Percentiles rank a stretch among this genome's conserved stretches.
Conservation (phyloP, 2,113 vertebrate species). For the Thymallus thymallus region DNA sequence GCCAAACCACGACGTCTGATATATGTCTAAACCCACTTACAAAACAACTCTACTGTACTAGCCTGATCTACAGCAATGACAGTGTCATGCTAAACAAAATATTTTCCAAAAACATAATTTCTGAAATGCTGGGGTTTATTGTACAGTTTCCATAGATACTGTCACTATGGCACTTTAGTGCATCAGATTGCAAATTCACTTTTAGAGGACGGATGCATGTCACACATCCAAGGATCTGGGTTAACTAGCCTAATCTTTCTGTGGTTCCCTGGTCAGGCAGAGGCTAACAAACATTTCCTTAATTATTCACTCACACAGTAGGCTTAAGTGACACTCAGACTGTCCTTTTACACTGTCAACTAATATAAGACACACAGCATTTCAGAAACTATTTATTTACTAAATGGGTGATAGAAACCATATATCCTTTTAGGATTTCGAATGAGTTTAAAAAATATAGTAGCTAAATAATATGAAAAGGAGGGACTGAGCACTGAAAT, state of each 20-base stretch:
- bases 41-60: constrained; percentile 33
- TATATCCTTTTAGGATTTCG: constrained; percentile 23
- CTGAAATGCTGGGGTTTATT: constrained; percentile 57
- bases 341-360: neutral
- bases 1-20: constrained; percentile 32
- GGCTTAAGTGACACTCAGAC: no score
- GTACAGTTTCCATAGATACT: no score
- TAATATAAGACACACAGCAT: constrained; percentile 31
- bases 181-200: no score
- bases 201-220: no score
- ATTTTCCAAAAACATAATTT: constrained; percentile 54
- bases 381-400: constrained; percentile 61
- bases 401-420: constrained; percentile 26
- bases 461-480: constrained; percentile 24
- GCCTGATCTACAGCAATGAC: constrained; percentile 34
- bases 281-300: no score
- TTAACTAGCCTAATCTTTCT: no score
- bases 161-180: no score
- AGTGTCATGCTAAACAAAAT: neutral
- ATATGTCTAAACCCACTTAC: constrained; percentile 47
- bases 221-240: no score
- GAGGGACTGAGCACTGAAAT: constrained; percentile 40
- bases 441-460: constrained; percentile 32
- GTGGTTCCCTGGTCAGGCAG: no score
- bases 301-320: no score